Conservation (phyloP, 2,888 invertebrate species). For the Andrena hattorfiana region DNA sequence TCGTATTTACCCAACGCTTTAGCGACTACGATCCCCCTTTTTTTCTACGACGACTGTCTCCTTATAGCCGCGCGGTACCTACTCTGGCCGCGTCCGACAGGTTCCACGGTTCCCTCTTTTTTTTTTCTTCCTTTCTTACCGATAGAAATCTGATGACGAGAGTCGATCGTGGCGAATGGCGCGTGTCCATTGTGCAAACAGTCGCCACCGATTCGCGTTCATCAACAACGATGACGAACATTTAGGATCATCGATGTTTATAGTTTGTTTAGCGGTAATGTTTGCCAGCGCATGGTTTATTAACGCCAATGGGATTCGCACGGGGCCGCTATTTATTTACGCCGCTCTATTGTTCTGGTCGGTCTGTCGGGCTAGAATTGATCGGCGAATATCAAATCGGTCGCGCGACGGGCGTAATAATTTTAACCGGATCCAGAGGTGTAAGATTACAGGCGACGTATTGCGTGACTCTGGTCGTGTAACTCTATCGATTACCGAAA, state of each 20-base stretch:
- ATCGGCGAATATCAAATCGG: slow-evolving; percentile 41
- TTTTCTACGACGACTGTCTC: not conserved
- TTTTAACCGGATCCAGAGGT: slow-evolving; percentile 28
- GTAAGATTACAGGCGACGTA: slow-evolving; percentile 29
- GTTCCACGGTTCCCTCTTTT: not conserved
- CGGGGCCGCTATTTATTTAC: slow-evolving; percentile 46
- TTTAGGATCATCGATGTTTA: slow-evolving; percentile 56
- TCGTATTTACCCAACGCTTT: slow-evolving; percentile 40
- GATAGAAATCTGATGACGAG: not conserved
- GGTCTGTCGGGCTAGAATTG: slow-evolving; percentile 41
- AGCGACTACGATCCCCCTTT: not conserved
- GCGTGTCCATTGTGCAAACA: slow-evolving; percentile 36
- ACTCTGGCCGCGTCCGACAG: not conserved
- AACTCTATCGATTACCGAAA: slow-evolving; percentile 30
- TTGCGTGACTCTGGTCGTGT: slow-evolving; percentile 16
- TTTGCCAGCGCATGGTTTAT: slow-evolving; percentile 53
- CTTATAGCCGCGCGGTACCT: not conserved
- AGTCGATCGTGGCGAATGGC: slow-evolving; percentile 4
- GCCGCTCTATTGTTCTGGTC: slow-evolving; percentile 47
- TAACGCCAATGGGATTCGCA: slow-evolving; percentile 42
- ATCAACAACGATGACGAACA: slow-evolving; percentile 51
- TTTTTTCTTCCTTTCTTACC: not conserved
- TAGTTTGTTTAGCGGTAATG: slow-evolving; percentile 50
- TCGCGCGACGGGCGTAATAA: slow-evolving; percentile 40
- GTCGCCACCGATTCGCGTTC: slow-evolving; percentile 28